A percentile compares a stretch with the other conserved stretches of the same genome.
Conservation (phyloP, 2,888 invertebrate species). For the Netelia virgata region DNA sequence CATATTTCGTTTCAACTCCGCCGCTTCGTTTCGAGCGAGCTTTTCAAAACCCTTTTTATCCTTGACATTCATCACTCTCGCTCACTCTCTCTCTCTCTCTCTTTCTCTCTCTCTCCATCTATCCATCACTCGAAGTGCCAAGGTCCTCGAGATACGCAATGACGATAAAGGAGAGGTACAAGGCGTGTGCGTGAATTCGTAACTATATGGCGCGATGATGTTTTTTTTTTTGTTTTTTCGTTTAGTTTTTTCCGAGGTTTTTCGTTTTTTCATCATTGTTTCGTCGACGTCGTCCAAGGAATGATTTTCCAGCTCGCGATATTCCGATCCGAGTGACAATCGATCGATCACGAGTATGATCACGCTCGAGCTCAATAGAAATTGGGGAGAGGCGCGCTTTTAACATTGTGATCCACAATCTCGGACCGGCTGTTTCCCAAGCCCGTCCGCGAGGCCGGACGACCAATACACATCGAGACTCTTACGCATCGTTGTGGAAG, state of each 20-base stretch:
- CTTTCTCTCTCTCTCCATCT: not conserved
- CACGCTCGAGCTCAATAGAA: not conserved
- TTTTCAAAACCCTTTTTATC: slow-evolving; percentile 22
- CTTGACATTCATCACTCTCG: not conserved
- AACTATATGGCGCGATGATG: slow-evolving; percentile 20
- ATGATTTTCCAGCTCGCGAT: slow-evolving; percentile 21
- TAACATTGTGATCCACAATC: slow-evolving; percentile 63
- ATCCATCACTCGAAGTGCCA: not conserved
- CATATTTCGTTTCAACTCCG: slow-evolving; percentile 1
- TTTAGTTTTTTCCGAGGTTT: not conserved
- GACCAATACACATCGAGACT: not conserved
- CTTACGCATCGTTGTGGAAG: slow-evolving; percentile 10
- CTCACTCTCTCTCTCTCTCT: not conserved
- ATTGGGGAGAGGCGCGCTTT: slow-evolving; percentile 5
- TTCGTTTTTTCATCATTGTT: not conserved
- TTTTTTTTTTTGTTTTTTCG: slow-evolving; percentile 6
- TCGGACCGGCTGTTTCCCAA: slow-evolving; percentile 75
- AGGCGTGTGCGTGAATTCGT: slow-evolving; percentile 11
- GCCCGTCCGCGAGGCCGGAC: slow-evolving; percentile 59
- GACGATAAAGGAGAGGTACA: not conserved
- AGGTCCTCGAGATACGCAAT: not conserved
- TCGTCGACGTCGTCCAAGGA: slow-evolving; percentile 3
- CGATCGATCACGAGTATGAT: slow-evolving; percentile 67
- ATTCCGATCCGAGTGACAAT: slow-evolving; percentile 78
- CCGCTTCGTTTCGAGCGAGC: not conserved